Evolutionary conservation across 2,797 vertebrate species (phyloP), one percentile per base, ranked within the genome.

Genomic region (Ptychobarbus kaznakovi): DNA sequence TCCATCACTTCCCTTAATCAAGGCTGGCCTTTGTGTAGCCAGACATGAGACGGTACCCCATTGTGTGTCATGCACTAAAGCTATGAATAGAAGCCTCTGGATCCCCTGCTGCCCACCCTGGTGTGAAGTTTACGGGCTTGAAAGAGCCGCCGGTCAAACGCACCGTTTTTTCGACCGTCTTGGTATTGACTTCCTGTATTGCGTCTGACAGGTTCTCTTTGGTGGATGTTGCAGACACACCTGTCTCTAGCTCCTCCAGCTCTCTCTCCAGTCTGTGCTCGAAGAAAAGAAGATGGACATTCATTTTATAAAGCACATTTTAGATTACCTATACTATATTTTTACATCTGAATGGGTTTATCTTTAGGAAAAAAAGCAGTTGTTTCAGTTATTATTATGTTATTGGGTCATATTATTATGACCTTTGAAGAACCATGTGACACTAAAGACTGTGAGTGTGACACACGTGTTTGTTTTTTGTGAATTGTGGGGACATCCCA

Each of bases 241-340:
- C 86, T 0, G 91, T 95, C 91, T 97, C 96, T 89, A 96, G 90
- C 0, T 81, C 88, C 35, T 96, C 91, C 22, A 99, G 92, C 89
- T 98, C 97, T 90, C 93, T 94, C 90, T 98, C 97, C 90, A 98
- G 86, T 91, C 97, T 98, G 91, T 0, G 87, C 73, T 65, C 40
- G 12, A 89, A 66, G 28, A 69, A 58, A 35, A 74, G 32, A 84
- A n/a, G 32, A 35, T 12, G 38, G 22, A 15, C 20, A 18, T 32
- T 15, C 16, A 46, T 32, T 66, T 38, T 51, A 20, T 28, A 11
- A 51, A 18, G 56, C 22, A 25, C n/a, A 65, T 75, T 51, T 35
- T 53, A 75, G 10, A 6, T 53, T 35, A 53, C 5, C 1, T 28
- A 6, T 56, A 56, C 18, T 9, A 63, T 13, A 63, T 28, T 28